These are phyloP conservation scores for Alca torda DNA, from an alignment of 2,797 vertebrate genomes.

Conservation along the genomic window DNA sequence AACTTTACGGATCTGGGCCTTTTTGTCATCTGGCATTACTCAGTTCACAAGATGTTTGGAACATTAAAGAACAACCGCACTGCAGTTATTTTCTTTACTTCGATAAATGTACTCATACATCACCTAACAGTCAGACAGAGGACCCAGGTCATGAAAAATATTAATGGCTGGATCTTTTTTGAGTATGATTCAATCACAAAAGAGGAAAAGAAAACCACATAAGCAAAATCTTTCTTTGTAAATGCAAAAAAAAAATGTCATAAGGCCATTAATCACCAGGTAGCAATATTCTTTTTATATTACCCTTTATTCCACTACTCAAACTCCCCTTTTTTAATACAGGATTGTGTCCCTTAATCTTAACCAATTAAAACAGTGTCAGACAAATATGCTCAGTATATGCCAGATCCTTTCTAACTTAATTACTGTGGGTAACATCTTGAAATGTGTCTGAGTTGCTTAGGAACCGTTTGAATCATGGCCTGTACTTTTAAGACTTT, in stretches of 20 bases:
- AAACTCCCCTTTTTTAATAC: background rate
- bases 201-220: background rate
- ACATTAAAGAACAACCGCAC: background rate
- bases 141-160: background rate
- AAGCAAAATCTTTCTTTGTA: background rate
- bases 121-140: background rate
- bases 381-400: background rate
- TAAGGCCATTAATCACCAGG: background rate
- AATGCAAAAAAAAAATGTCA: background rate
- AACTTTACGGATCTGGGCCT: background rate
- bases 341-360: background rate
- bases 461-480: background rate
- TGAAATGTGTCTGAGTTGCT: conserved; percentile 1
- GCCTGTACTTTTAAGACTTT: background rate
- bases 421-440: background rate
- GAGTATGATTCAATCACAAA: background rate
- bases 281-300: background rate
- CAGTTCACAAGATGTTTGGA: background rate
- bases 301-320: background rate
- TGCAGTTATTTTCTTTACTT: conserved; percentile 6
- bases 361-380: background rate
- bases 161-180: background rate
- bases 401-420: background rate
- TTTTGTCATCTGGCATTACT: background rate
- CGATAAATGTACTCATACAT: background rate